Conservation (phyloP, 2,797 vertebrate genomes). For the Periparus ater region DNA sequence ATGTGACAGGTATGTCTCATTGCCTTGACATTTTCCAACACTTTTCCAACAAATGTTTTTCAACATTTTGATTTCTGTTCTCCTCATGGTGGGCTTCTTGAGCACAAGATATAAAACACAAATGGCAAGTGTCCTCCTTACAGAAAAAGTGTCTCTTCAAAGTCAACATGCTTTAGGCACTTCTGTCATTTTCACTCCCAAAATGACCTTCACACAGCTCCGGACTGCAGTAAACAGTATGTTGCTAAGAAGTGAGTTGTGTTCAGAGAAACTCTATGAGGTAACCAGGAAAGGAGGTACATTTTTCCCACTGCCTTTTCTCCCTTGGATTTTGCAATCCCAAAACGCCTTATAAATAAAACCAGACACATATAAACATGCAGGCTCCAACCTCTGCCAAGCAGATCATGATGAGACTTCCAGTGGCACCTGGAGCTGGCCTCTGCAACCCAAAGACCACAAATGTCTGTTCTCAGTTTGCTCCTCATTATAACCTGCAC, state of each 20-base stretch:
- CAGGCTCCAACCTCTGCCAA: background rate
- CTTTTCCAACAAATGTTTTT: no score
- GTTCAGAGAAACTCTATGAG: background rate
- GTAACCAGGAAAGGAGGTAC: background rate
- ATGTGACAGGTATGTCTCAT: background rate
- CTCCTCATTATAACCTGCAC: background rate
- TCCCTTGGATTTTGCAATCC: background rate
- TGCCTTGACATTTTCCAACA: background rate
- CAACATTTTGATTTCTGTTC: background rate
- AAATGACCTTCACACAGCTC: background rate
- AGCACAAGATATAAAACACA: background rate
- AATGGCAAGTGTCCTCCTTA: background rate
- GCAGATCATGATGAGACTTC: background rate
- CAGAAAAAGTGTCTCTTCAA: background rate
- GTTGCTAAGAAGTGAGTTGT: background rate
- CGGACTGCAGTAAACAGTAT: background rate
- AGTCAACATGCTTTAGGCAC: background rate
- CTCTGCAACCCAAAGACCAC: background rate
- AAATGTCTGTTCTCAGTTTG: background rate
- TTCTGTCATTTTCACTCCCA: background rate
- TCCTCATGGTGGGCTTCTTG: background rate
- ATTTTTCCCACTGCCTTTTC: background rate
- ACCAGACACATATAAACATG: background rate
- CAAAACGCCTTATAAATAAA: background rate
- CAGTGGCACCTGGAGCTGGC: background rate